Evolutionary conservation across 2,113 vertebrate genomes (phyloP), one percentile per base, ranked within the genome.

Genomic region (Hemiprocne comata): DNA sequence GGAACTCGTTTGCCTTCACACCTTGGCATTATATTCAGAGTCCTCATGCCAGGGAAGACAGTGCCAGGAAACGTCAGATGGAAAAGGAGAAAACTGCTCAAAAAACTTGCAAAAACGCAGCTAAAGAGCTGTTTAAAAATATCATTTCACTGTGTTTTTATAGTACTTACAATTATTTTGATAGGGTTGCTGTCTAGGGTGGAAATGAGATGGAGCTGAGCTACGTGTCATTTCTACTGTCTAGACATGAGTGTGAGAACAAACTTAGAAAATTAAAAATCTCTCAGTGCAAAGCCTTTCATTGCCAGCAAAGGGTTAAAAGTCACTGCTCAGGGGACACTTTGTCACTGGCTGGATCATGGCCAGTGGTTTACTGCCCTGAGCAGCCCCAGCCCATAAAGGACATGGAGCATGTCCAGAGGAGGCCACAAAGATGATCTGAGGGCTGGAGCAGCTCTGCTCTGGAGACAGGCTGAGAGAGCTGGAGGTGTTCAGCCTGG

Each of bases 11-110:
- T 71, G 57, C 71, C 64, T 51, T 71, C 50, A 6, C 44, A 71
- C 64, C 71, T 92, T 71, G 64, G 83, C 83, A n/a, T 82, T 71
- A 38, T 18, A 42, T n/a, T 65, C 28, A 1, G 64, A 25, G 64
- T 51, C 28, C 51, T 71, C 28, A 3, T 62, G 84, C 77, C 84
- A 87, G 84, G 71, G 57, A 87, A 44, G 20, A 13, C 2, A 2
- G 62, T 71, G 90, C 90, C 77, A 92, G 51, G 29, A 76, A 64
- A 79, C 34, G 90, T 92, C 90, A 75, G 84, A 82, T 71, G 90
- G 84, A 69, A 65, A 87, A 92, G 15, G 90, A 71, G 70, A 70
- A 71, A 71, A 70, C 70, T 58, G 51, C 70, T 64, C 77, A 7
- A 51, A 65, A 57, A 58, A 26, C 70, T 29, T 46, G 64, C 77